Conservation (phyloP, 1,140 invertebrate species). For the Caenorhabditis briggsae region DNA sequence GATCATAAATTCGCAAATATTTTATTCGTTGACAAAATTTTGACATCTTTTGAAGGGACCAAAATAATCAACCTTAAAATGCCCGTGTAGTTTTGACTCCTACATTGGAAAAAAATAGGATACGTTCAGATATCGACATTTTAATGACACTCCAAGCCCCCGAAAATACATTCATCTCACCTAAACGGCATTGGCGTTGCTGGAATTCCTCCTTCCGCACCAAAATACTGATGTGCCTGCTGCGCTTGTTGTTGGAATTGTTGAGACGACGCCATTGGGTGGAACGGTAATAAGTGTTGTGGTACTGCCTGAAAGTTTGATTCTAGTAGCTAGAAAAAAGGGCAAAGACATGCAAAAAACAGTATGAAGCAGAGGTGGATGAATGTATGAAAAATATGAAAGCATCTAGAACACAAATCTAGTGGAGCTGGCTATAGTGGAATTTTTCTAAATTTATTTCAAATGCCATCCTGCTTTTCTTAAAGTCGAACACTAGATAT, state of each 20-base stretch:
- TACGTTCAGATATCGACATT: no score
- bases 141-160: neutral
- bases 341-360: slow-evolving; percentile 24
- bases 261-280: slow-evolving; percentile 23
- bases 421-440: no score
- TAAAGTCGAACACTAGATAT: neutral
- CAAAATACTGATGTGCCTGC: slow-evolving; percentile 26
- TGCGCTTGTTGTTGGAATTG: neutral
- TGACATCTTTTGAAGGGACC: no score
- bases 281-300: slow-evolving; percentile 45
- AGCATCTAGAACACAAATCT: no score
- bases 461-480: neutral
- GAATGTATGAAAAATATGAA: no score
- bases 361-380: neutral
- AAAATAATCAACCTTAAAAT: neutral
- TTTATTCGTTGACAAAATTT: no score
- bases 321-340: neutral
- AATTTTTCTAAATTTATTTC: no score
- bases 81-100: no score
- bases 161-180: neutral
- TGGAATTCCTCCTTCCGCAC: slow-evolving; percentile 1
- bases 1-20: no score
- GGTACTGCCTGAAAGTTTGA: slow-evolving; percentile 19
- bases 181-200: slow-evolving; percentile 25
- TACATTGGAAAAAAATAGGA: no score